Evolutionary conservation across 1,140 invertebrate genomes (phyloP), one percentile per base, ranked within the genome.

Genomic region (Drosophila kepulauana): DNA sequence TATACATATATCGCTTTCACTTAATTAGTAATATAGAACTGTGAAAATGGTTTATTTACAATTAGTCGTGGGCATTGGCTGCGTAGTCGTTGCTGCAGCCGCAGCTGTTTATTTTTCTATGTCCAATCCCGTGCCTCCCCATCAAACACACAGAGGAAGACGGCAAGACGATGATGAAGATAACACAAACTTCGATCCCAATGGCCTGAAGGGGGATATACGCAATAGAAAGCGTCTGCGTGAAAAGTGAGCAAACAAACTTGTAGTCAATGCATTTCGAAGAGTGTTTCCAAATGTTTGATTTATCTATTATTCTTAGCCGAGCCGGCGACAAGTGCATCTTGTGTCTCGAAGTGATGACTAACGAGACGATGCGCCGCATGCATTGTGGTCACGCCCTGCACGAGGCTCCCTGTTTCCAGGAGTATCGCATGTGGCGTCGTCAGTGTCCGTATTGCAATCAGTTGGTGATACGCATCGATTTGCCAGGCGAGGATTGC

Each of bases 321-420:
- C 3, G 49, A 13, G 57, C 79, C 2, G 71, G 68, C 0, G 86
- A 91, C 38, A 70, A 4, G 1, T 90, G 86, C 51, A 1, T 54
- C 2, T 1, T 75, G 1, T 90, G 86, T 5, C 43, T 41, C 0
- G 0, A 16, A 0, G 7, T 6, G 0, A 77, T 88, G 82, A 10
- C 0, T 0, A 0, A 1, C 0, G 33, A 1, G 3, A 16, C 65
- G 1, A 78, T 87, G 70, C 61, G 45, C 0, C 7, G 5, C 2
- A 75, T 82, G 66, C 15, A 13, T 15, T 90, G 86, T 38, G 64
- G 63, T 0, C 86, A 90, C 74, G 79, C 86, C 0, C 3, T 91
- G 54, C 77, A 91, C 51, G 33, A 68, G 0, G 1, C 2, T 0
- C 35, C 15, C 0, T 91, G 90, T 38, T 79, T 51, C 8, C 1